Evolutionary conservation across 2,797 vertebrate genomes (phyloP).

Genomic region (Arrhamphus sclerolepis): DNA sequence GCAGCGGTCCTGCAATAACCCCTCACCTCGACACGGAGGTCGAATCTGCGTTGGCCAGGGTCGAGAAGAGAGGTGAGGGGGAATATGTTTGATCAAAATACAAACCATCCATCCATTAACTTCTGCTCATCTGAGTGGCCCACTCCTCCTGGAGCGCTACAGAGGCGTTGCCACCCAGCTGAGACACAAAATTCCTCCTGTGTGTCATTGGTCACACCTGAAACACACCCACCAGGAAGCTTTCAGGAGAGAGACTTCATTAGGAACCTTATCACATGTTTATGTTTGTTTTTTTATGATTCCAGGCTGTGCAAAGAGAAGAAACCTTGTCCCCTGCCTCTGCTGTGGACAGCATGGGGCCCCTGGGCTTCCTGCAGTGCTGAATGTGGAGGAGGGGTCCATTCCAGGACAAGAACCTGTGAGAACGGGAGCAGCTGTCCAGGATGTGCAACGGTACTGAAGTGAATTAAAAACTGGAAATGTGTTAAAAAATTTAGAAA

Average conservation of each 20-base stretch:
- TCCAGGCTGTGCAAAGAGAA: constrained; percentile 90
- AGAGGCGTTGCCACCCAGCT: no score
- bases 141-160: no score
- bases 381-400: constrained; percentile 92
- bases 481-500: no score
- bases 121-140: no score
- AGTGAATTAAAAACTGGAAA: no score
- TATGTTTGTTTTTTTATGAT: constrained; percentile 23
- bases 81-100: background rate
- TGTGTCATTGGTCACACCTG: no score
- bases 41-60: constrained; percentile 94
- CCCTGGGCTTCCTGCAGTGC: constrained; percentile 92
- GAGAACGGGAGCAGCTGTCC: constrained; percentile 91
- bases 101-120: no score
- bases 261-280: no score
- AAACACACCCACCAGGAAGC: no score
- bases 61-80: constrained; percentile 89
- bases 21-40: constrained; percentile 91
- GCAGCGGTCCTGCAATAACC: constrained; percentile 95
- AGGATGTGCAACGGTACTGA: constrained; percentile 86
- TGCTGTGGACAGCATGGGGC: constrained; percentile 91
- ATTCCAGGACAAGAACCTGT: constrained; percentile 88
- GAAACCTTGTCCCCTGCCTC: constrained; percentile 85
- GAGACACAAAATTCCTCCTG: no score
- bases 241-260: no score